These are phyloP conservation scores for Oxygymnocypris stewartii DNA, from an alignment of 2,113 vertebrate genomes.

Conservation along the genomic window DNA sequence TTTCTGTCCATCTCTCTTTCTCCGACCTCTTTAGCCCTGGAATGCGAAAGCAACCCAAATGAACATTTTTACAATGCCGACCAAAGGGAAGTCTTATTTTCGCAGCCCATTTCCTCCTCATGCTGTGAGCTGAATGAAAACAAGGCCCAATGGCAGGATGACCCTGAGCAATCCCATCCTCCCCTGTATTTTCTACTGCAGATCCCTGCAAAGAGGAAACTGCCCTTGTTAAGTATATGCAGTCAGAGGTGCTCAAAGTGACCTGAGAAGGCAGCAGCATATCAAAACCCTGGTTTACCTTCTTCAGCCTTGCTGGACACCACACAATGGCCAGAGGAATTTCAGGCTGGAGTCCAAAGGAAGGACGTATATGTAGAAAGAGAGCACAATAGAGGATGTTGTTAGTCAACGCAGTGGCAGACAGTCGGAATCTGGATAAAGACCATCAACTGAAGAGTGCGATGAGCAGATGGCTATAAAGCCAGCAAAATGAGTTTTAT, in stretches of 20 bases:
- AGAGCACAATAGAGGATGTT: constrained; percentile 33
- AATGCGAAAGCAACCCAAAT: constrained; percentile 40
- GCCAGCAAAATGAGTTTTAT: constrained; percentile 41
- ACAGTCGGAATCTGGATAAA: constrained; percentile 41
- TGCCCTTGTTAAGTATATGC: constrained; percentile 94
- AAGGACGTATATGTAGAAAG: constrained; percentile 20
- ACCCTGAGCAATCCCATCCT: constrained; percentile 78
- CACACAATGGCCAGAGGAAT: constrained; percentile 47
- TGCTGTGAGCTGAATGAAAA: constrained; percentile 55
- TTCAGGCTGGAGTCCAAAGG: constrained; percentile 30
- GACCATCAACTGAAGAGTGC: constrained; percentile 25
- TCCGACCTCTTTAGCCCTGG: constrained; percentile 62
- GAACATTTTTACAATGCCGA: constrained; percentile 16
- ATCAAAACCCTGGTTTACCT: constrained; percentile 64
- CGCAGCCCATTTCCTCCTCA: constrained; percentile 29
- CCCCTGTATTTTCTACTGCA: constrained; percentile 93
- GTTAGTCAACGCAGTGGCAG: neutral
- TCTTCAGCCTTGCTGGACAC: constrained; percentile 49
- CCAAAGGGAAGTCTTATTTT: constrained; percentile 27
- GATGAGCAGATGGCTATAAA: constrained; percentile 23
- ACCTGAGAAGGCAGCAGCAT: constrained; percentile 79
- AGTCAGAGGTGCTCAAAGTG: constrained; percentile 89
- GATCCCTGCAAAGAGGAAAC: constrained; percentile 93
- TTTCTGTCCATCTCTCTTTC: constrained; percentile 77
- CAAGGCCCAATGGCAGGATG: constrained; percentile 67